A percentile compares a stretch with the other conserved stretches of the same genome.
phyloP scores from a whole-genome alignment of 1,140 invertebrate genomes.

The Diachasma alloeum region DNA sequence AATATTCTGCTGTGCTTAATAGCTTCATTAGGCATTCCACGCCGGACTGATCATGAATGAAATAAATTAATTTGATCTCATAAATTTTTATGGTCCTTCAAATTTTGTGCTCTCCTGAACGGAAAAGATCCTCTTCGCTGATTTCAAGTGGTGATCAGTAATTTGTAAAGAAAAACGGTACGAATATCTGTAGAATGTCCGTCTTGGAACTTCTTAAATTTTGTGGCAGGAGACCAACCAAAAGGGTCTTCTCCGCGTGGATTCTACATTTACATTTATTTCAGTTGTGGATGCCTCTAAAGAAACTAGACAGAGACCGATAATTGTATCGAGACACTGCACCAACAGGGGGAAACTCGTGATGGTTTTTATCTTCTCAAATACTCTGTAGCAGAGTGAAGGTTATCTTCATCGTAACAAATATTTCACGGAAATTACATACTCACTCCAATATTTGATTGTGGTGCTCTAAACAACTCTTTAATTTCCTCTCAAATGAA shows the following conservation, averaged over 20 bases:
- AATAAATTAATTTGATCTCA: neutral
- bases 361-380: constrained; percentile 39
- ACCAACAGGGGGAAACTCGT: constrained; percentile 49
- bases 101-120: neutral
- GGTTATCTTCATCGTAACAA: neutral
- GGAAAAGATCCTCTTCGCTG: neutral
- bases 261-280: constrained; percentile 42
- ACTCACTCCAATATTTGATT: constrained; percentile 27
- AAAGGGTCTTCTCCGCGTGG: neutral
- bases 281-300: constrained; percentile 45
- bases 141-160: no score
- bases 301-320: constrained; percentile 50
- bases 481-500: constrained; percentile 16
- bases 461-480: constrained; percentile 40
- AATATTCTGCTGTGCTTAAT: constrained; percentile 48
- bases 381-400: constrained; percentile 37
- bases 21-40: constrained; percentile 42
- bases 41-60: constrained; percentile 41
- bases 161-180: no score
- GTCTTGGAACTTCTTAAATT: neutral
- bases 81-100: neutral
- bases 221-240: neutral
- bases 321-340: constrained; percentile 49
- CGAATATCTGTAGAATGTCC: no score
- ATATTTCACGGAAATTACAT: neutral